Base-by-base conservation (phyloP, 1,140 invertebrate genomes). In the Plectrocnemia conspersa region DNA sequence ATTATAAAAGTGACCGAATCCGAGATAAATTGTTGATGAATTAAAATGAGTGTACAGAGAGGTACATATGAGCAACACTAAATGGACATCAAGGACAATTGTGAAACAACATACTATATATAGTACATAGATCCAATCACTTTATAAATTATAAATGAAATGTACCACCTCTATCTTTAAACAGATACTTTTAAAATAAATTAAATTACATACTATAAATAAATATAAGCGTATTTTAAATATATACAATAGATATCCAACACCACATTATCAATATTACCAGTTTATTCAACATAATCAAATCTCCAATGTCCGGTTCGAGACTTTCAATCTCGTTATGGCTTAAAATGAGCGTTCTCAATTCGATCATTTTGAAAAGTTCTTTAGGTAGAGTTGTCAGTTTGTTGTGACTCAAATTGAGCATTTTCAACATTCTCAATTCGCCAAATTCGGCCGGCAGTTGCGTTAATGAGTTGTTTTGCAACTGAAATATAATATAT, bases 391-490 rank as follows among this genome's bases (percentile, higher is more conserved):
- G 67, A 45, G 65, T 66, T 25, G 67, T 71, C 23, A 95, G 66
- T 65, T 84, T 83, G 64, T 95, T 95, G 60, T 83, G 80, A 58
- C 87, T 87, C 19, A 93, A 65, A 74, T 91, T 91, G 36, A 94
- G 67, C 41, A 85, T 83, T 59, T 79, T 80, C 45, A 95, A 72
- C 62, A 82, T 81, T 38, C 77, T 78, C 58, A 95, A 77, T 61
- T 82, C 79, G 27, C 86, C 88, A 63, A 93, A 79, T 69, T 91
- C 85, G 42, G 81, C 68, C 0, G 91, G 91, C 53, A 95, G 64
- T 15, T 68, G 67, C 62, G 78, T 74, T 58, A 93, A 67, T 23
- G 78, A 75, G 77, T 94, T 94, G 66, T 91, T 86, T 73, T 91
- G 84, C 16, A 91, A 66, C 85, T 89, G 65, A 35, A 77, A 50